Evolutionary conservation across 2,797 vertebrate species (phyloP).

Genomic region (Pristis pectinata): DNA sequence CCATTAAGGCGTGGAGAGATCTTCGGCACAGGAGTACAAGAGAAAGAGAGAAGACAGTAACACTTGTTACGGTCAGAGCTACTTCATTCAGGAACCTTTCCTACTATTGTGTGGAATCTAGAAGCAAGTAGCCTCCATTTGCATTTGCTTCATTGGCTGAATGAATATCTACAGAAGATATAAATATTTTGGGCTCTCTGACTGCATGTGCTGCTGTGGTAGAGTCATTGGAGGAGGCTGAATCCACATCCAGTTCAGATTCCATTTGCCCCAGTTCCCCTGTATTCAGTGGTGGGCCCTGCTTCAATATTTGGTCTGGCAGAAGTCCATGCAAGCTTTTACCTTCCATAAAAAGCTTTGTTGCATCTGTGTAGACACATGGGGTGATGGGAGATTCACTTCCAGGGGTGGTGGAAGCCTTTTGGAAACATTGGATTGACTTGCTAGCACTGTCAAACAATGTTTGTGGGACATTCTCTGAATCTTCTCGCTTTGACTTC

Average conservation of each 20-base stretch:
- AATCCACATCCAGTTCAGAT: constrained; percentile 5
- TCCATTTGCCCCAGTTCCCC: not conserved
- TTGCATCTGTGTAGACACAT: not conserved
- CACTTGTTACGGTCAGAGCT: not conserved
- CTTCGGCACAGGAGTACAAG: not conserved
- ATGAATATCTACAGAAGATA: constrained; percentile 21
- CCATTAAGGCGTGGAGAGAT: constrained; percentile 20
- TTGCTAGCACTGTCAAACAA: constrained; percentile 12
- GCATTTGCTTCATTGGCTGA: constrained; percentile 34
- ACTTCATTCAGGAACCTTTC: not conserved
- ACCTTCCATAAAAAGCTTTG: not conserved
- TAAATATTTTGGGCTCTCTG: constrained; percentile 31
- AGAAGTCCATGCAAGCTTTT: not conserved
- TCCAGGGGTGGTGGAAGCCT: not conserved
- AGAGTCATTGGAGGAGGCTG: not conserved
- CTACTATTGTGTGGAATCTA: constrained; percentile 3
- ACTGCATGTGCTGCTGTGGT: not conserved
- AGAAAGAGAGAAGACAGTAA: not conserved
- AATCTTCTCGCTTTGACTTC: constrained; percentile 27
- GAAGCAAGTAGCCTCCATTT: constrained; percentile 21
- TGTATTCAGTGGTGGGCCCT: not conserved
- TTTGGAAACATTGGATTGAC: not conserved
- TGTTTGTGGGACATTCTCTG: not conserved
- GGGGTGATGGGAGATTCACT: not conserved
- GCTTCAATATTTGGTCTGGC: constrained; percentile 8